phyloP scores from a whole-genome alignment of 2,797 vertebrate species.

The Brotula barbata region DNA sequence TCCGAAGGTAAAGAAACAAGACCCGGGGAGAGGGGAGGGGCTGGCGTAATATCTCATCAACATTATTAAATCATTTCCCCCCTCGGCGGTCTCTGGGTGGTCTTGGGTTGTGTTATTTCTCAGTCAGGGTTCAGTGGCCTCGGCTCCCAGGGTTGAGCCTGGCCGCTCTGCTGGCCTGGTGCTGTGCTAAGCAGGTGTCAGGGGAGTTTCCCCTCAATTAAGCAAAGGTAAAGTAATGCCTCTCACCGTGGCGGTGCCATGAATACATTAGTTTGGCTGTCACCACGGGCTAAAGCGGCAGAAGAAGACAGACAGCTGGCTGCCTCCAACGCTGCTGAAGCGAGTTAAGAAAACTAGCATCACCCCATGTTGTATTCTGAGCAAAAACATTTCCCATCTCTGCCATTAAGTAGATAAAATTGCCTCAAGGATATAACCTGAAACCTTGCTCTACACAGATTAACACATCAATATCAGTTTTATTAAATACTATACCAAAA shows the following conservation, averaged over 20 bases:
- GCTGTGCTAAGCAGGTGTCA: constrained; percentile 75
- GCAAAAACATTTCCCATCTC: constrained; percentile 22
- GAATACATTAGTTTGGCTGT: constrained; percentile 79
- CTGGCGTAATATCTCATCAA: constrained; percentile 70
- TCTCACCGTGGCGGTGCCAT: constrained; percentile 65
- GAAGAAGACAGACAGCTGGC: constrained; percentile 64
- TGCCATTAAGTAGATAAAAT: constrained; percentile 12
- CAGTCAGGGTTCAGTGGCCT: constrained; percentile 75
- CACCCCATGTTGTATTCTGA: not conserved
- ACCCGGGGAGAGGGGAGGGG: constrained; percentile 42
- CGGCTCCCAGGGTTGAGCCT: constrained; percentile 60
- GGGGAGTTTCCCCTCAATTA: constrained; percentile 84
- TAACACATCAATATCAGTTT: constrained; percentile 36
- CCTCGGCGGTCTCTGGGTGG: constrained; percentile 64
- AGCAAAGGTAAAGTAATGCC: constrained; percentile 81
- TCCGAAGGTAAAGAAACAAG: constrained; percentile 53
- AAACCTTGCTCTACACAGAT: constrained; percentile 19
- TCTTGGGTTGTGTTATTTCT: constrained; percentile 68
- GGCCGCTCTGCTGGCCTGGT: constrained; percentile 53
- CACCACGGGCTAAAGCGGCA: constrained; percentile 57
- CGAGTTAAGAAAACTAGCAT: constrained; percentile 42
- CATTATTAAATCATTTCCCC: constrained; percentile 77
- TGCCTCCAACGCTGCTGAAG: constrained; percentile 20
- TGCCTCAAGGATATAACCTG: constrained; percentile 6
- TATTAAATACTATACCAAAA: constrained; percentile 24